Percentiles rank a stretch among this genome's conserved stretches.
Conservation (phyloP, 2,113 vertebrate genomes). For the Apistogramma diplotaenia region DNA sequence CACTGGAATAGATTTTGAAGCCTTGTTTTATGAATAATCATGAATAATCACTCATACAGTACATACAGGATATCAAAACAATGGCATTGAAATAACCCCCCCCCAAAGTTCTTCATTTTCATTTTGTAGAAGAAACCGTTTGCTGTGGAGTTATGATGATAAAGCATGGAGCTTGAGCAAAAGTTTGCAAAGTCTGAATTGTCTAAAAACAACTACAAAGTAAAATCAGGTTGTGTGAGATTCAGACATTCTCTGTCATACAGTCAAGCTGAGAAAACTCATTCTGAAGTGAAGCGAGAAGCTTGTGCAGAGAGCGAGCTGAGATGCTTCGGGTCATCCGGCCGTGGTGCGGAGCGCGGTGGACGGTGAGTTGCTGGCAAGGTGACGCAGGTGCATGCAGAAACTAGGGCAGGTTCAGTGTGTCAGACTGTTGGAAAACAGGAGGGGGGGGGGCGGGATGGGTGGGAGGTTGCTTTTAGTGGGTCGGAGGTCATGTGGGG, state of each 20-base stretch:
- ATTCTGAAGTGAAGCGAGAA: neutral
- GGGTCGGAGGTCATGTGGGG: slow-evolving; percentile 6
- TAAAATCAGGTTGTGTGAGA: slow-evolving; percentile 1
- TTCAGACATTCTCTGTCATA: slow-evolving; percentile 36
- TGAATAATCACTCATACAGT: slow-evolving; percentile 30
- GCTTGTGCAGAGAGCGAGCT: neutral
- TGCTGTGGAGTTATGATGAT: neutral
- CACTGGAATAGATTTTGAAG: slow-evolving; percentile 42
- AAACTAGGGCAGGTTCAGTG: slow-evolving; percentile 66
- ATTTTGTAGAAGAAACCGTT: slow-evolving; percentile 14
- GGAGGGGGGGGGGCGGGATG: neutral
- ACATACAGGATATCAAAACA: slow-evolving; percentile 35
- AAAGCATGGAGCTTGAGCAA: slow-evolving; percentile 21
- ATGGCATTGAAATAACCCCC: neutral
- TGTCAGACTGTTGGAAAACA: slow-evolving; percentile 63
- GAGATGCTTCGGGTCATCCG: neutral
- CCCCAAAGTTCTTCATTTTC: slow-evolving; percentile 64
- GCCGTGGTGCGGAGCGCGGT: neutral
- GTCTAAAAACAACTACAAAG: neutral
- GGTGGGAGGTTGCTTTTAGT: neutral
- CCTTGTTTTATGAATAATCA: slow-evolving; percentile 14
- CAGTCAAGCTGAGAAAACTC: neutral
- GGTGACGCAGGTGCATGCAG: slow-evolving; percentile 45
- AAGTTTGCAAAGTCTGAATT: neutral
- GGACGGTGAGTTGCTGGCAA: slow-evolving; percentile 32